Conservation (phyloP, 1,140 invertebrate species). For the Brachionus asplanchnoidis region DNA sequence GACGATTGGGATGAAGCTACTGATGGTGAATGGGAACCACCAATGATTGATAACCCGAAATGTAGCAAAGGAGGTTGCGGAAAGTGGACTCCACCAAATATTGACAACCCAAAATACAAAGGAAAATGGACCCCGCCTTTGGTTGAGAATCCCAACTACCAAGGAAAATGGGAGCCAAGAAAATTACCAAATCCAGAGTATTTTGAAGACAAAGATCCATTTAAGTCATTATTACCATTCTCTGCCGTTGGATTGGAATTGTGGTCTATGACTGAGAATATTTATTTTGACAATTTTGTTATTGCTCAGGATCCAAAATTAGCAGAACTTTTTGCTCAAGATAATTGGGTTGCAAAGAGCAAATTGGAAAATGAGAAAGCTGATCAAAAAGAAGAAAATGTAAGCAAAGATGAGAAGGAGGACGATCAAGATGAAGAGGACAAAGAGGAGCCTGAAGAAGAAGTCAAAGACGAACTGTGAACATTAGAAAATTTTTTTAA, state of each 20-base stretch:
- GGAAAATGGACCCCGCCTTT: constrained; percentile 76
- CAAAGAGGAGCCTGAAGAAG: not conserved
- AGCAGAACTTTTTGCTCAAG: constrained; percentile 72
- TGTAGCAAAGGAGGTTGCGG: constrained; percentile 85
- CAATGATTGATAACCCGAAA: constrained; percentile 74
- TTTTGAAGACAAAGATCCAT: constrained; percentile 85
- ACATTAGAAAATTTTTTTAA: not conserved
- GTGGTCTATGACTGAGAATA: constrained; percentile 92
- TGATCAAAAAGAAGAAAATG: not conserved
- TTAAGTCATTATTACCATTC: constrained; percentile 60
- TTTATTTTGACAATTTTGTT: constrained; percentile 82
- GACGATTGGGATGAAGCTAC: constrained; percentile 95
- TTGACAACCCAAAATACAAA: constrained; percentile 79
- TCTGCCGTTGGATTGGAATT: constrained; percentile 87
- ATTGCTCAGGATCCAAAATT: constrained; percentile 77
- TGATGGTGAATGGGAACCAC: constrained; percentile 96
- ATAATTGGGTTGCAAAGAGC: constrained; percentile 78
- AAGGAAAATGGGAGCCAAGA: constrained; percentile 81
- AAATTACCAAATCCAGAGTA: constrained; percentile 83
- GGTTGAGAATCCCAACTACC: constrained; percentile 87
- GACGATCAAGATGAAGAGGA: not conserved
- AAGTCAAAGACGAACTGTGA: constrained; percentile 2
- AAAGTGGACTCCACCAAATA: constrained; percentile 76
- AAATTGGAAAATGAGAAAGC: constrained; percentile 58
- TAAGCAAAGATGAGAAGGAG: not conserved